These are phyloP conservation scores for Shinisaurus crocodilurus DNA, from an alignment of 2,113 vertebrate species.

Conservation along the genomic window DNA sequence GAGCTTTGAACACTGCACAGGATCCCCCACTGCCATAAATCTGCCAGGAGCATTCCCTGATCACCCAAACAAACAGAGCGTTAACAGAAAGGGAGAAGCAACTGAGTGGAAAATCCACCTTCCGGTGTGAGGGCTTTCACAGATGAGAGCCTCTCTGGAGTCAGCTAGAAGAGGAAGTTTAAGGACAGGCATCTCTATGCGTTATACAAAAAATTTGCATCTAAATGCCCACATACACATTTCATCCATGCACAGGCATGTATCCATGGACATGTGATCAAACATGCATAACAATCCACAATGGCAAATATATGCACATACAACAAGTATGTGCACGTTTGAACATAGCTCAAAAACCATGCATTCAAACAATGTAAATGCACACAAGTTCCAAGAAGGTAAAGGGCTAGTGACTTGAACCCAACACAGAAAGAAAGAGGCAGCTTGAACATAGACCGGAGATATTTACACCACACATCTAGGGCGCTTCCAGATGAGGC, in stretches of 20 bases:
- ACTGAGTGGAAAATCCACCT: neutral
- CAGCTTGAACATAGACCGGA: neutral
- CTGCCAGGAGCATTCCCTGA: neutral
- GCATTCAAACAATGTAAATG: rapidly evolving
- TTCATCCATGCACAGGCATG: neutral
- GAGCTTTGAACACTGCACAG: neutral
- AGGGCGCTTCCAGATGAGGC: neutral
- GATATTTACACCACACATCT: neutral
- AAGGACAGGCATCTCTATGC: neutral
- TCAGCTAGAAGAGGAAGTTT: neutral
- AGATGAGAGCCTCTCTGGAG: neutral
- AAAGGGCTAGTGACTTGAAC: neutral
- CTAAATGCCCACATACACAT: neutral
- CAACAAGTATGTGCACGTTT: neutral
- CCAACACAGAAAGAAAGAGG: neutral
- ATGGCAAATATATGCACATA: neutral
- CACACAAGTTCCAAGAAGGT: neutral
- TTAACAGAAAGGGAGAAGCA: neutral
- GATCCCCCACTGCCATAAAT: neutral
- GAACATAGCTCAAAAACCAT: neutral
- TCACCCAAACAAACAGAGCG: neutral
- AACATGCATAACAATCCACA: constrained; percentile 32
- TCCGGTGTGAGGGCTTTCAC: neutral
- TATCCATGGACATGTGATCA: neutral
- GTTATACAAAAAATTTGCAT: neutral